Conservation (phyloP, 2,113 vertebrate genomes). For the Crotalus horridus region DNA sequence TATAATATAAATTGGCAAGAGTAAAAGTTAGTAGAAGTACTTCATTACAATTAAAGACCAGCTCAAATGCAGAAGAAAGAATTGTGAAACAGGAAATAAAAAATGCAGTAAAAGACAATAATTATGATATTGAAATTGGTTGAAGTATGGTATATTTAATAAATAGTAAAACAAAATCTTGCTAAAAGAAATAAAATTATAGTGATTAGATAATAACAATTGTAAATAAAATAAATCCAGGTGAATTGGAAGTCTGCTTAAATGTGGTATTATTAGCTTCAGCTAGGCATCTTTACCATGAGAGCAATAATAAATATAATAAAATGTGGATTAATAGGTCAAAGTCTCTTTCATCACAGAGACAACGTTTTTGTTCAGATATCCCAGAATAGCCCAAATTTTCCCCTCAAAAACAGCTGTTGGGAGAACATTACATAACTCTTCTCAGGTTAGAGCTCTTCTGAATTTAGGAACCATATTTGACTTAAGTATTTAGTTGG, state of each 20-base stretch:
- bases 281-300: background rate
- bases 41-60: background rate
- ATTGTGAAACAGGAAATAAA: conserved; percentile 1
- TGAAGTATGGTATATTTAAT: background rate
- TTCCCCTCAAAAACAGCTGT: background rate
- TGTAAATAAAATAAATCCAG: background rate
- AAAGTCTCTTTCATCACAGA: background rate
- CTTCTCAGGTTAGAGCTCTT: background rate
- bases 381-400: background rate
- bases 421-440: background rate
- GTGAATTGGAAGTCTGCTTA: background rate
- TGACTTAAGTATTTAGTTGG: background rate
- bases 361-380: background rate
- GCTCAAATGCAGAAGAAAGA: background rate
- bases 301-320: background rate
- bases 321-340: background rate
- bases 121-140: background rate
- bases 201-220: background rate
- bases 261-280: background rate
- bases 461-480: background rate
- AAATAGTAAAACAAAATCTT: background rate
- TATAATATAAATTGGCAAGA: background rate
- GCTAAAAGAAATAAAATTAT: background rate
- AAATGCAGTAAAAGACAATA: background rate
- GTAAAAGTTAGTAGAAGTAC: background rate